Conservation (phyloP, 2,113 vertebrate species). For the Brachyhypopomus occidentalis region DNA sequence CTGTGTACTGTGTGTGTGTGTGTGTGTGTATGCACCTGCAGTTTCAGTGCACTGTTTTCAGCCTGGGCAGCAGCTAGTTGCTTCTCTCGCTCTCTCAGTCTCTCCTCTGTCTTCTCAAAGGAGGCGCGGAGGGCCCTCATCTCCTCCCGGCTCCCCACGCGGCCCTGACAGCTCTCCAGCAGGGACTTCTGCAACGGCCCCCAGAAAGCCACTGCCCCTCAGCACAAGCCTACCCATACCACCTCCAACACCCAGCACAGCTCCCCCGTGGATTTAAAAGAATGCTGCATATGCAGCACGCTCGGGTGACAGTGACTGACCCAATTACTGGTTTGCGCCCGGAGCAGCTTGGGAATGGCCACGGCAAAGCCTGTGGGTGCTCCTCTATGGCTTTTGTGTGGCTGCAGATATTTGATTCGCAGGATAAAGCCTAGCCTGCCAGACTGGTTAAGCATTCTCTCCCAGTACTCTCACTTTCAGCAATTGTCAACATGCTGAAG, state of each 20-base stretch:
- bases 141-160: conserved; percentile 80
- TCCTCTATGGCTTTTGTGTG: conserved; percentile 8
- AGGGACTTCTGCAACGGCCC: conserved; percentile 83
- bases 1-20: conserved; percentile 34
- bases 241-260: no score
- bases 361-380: not conserved
- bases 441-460: conserved; percentile 9
- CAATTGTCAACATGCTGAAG: not conserved
- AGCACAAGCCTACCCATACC: no score
- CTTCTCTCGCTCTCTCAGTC: conserved; percentile 82
- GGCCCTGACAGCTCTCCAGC: conserved; percentile 86
- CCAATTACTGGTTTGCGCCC: not conserved
- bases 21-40: conserved; percentile 79
- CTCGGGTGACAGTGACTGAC: not conserved
- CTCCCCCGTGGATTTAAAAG: no score
- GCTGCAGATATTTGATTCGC: not conserved
- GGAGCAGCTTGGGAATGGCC: not conserved
- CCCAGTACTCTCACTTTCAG: not conserved
- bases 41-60: conserved; percentile 86
- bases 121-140: conserved; percentile 78
- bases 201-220: conserved; percentile 34
- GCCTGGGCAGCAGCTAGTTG: conserved; percentile 82
- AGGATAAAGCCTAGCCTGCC: not conserved
- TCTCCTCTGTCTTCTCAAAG: conserved; percentile 82
- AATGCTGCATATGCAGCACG: not conserved